These are phyloP conservation scores for Sylvia borin DNA, from an alignment of 2,797 vertebrate genomes.

Conservation along the genomic window DNA sequence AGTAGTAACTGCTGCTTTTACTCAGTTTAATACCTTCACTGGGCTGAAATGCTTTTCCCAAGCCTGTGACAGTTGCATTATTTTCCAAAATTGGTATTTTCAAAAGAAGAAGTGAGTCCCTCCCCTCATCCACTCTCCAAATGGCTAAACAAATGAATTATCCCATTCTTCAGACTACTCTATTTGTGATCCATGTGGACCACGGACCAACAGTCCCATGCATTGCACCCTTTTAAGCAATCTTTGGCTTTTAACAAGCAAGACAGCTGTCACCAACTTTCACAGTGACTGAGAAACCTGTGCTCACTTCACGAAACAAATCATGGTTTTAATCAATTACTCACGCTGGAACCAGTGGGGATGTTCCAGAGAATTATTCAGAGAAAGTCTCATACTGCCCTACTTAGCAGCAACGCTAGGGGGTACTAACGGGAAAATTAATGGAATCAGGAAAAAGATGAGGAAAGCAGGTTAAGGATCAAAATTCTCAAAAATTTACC, in stretches of 20 bases:
- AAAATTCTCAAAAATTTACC: neutral
- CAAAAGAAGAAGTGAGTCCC: neutral
- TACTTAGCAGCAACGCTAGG: conserved; percentile 39
- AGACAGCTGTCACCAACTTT: neutral
- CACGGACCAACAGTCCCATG: neutral
- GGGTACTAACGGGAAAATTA: conserved; percentile 29
- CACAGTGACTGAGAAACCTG: neutral
- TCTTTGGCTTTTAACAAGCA: neutral
- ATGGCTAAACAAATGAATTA: neutral
- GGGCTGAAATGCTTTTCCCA: neutral
- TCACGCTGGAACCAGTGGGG: neutral
- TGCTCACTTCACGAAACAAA: neutral
- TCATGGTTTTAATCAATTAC: neutral
- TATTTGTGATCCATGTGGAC: neutral
- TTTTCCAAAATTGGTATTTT: neutral
- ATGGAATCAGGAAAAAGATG: neutral
- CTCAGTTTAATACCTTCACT: neutral
- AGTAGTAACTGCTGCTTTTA: neutral
- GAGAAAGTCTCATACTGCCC: neutral
- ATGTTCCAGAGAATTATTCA: neutral
- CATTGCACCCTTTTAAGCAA: neutral
- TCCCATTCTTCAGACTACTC: neutral
- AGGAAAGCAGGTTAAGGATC: neutral
- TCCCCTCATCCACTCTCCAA: neutral
- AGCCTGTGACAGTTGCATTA: neutral